Evolutionary conservation across 2,113 vertebrate species (phyloP), one percentile per base, ranked within the genome.

Genomic region (Xiphophorus maculatus): DNA sequence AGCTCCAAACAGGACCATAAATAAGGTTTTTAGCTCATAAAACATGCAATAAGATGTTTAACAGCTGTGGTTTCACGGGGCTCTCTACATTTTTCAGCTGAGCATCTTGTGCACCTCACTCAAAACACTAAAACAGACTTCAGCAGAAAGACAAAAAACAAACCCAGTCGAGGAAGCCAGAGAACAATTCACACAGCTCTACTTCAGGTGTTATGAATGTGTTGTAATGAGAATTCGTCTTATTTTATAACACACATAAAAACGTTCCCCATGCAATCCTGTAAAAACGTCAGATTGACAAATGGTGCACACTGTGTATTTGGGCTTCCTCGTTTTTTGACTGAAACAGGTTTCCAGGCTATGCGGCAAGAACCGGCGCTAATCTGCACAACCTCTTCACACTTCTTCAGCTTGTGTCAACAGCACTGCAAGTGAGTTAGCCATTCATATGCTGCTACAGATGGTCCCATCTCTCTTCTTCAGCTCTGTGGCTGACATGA

Each of bases 311-410:
- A 48, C 79, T 4, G 68, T 44, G 3, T 81, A 84, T 90, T 90
- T 84, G 76, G 81, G 84, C 82, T 88, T 84, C 80, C 84, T 87
- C 25, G 51, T 60, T 61, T 83, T 86, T 74, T 85, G 88, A 88
- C 80, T 79, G 84, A 71, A 86, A 73, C 81, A 65, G 83, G 82
- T 85, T 90, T 81, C 79, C 70, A 69, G 84, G 86, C 89, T 83
- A 64, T 67, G 83, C 65, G 30, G 80, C 51, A n/a, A 84, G 87
- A 65, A 35, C 81, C 74, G 14, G 83, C 62, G 72, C 88, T 89
- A 82, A 90, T 93, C 90, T 87, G 87, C 88, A 82, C 89, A 91
- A 91, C 91, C 86, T 91, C 89, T 91, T 90, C 88, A 88, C 90
- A 90, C 88, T 87, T 87, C 80, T 84, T 82, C 84, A 73, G 90